Evolutionary conservation across 1,140 invertebrate species (phyloP).

Genomic region (Panulirus ornatus): DNA sequence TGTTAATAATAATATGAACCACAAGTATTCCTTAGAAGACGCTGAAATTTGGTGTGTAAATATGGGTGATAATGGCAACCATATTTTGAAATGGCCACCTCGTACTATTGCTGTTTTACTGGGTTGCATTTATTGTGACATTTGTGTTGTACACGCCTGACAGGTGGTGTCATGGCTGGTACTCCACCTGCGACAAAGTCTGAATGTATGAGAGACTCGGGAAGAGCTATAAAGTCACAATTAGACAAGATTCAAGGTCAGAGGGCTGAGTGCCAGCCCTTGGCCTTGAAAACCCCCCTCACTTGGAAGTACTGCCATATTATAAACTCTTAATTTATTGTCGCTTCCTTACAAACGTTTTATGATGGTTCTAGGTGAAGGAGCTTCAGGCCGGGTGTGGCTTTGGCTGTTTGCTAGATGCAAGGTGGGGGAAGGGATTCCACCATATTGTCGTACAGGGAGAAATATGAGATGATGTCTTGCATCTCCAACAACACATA

Average conservation of each 20-base stretch:
- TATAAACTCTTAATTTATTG: neutral
- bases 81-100: conserved; percentile 45
- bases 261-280: neutral
- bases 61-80: conserved; percentile 47
- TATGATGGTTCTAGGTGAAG: no score
- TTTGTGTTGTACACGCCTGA: neutral
- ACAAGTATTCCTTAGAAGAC: neutral
- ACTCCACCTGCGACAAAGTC: no score
- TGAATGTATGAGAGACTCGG: neutral
- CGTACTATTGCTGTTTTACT: conserved; percentile 39
- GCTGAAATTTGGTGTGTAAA: conserved; percentile 5
- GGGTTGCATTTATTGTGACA: conserved; percentile 3
- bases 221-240: neutral
- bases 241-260: neutral
- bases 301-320: neutral
- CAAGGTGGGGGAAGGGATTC: no score
- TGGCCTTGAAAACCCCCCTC: neutral
- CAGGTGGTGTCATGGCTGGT: neutral
- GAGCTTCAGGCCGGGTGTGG: no score
- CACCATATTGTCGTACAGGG: no score
- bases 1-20: conserved; percentile 18
- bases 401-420: no score
- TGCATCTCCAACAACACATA: no score
- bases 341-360: neutral
- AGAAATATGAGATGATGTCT: no score